phyloP scores from a whole-genome alignment of 2,797 vertebrate genomes.

The Poecile montanus region DNA sequence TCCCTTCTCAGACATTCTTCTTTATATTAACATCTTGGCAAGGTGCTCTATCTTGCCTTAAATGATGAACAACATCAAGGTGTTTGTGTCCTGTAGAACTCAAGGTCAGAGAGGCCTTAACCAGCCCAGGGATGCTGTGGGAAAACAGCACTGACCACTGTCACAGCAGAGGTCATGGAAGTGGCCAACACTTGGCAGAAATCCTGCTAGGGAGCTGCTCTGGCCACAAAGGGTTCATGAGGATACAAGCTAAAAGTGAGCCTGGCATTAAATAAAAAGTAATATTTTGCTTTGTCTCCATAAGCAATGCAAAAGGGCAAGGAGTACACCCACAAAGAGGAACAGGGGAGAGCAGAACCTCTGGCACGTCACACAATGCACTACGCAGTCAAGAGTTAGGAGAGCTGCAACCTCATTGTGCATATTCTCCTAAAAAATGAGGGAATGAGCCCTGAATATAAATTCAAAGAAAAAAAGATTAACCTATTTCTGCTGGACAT shows the following conservation, averaged over 20 bases:
- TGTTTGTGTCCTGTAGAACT: background rate
- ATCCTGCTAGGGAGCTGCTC: background rate
- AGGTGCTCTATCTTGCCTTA: background rate
- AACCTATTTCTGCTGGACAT: background rate
- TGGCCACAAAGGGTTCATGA: background rate
- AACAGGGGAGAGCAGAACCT: background rate
- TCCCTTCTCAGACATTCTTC: background rate
- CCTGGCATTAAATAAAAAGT: background rate
- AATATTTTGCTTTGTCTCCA: background rate
- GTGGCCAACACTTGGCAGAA: background rate
- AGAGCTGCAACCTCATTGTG: background rate
- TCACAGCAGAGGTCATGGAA: fast-evolving
- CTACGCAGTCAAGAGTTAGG: background rate
- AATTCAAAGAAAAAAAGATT: background rate
- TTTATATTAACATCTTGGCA: background rate
- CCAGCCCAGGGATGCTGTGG: background rate
- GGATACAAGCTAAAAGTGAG: background rate
- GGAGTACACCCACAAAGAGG: background rate
- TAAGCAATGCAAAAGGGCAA: background rate
- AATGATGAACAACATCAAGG: background rate
- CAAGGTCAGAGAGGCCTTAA: background rate
- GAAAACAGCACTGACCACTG: background rate
- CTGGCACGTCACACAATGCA: fast-evolving
- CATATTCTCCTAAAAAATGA: background rate
- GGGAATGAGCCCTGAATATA: background rate